Evolutionary conservation across 2,888 invertebrate genomes (phyloP), one percentile per base, ranked within the genome.

Genomic region (Caenorhabditis imperialis): DNA sequence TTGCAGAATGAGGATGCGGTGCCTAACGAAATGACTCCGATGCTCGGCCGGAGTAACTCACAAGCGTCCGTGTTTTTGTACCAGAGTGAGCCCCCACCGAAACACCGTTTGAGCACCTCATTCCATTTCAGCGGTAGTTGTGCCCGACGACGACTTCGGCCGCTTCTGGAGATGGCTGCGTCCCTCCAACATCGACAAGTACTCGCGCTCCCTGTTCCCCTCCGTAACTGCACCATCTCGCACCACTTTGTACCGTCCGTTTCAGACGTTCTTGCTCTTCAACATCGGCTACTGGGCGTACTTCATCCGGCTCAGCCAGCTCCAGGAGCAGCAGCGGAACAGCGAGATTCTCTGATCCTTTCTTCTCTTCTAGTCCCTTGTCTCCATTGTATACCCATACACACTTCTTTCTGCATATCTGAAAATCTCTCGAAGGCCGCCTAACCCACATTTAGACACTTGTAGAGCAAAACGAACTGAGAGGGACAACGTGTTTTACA

Each of bases 161-260:
- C 27, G 61, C 16, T 47, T 58, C 44, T 74, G 74, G 76, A 47
- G 57, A 37, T 76, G 76, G 70, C 44, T 78, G 20, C 72, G 95
- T 86, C 95, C 96, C 72, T 96, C 96, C 89, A 96, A 96, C 91
- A 97, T 98, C 90, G 98, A 98, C 92, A 97, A 97, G 91, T 97
- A 97, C 90, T 96, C 96, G 74, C 92, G 98, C 89, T 94, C 97
- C 90, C 93, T 96, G 88, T 98, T 98, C 90, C 98, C 97, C 61
- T 69, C 76, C 25, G 81, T 79, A 62, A 53, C 50, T 33, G 1
- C 6, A 23, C 22, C 37, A 10, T 16, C 14, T 20, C 2, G 16
- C 37, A 25, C 40, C 23, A 18, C 30, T 30, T 10, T 30, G 7
- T 30, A 30, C 30, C 30, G 6, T 30, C 30, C 30, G 30, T 30